Percentiles rank a stretch among this genome's conserved stretches.
These are phyloP conservation scores for Phasianus colchicus DNA, from an alignment of 2,113 vertebrate species.

Conservation along the genomic window DNA sequence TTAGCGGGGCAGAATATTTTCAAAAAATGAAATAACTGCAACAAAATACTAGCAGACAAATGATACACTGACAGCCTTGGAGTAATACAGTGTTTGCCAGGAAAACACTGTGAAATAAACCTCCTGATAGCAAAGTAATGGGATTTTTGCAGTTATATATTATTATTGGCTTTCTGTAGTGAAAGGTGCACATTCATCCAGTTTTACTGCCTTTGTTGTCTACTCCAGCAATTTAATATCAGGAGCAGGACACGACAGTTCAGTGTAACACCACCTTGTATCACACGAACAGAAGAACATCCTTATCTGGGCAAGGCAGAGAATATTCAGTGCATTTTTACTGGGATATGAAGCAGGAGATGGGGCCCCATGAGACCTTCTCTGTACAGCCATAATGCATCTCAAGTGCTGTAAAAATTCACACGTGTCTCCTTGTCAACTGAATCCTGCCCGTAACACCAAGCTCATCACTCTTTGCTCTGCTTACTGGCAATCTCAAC, in stretches of 20 bases:
- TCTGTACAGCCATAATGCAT: background rate
- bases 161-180: background rate
- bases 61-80: background rate
- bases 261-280: background rate
- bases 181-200: background rate
- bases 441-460: background rate
- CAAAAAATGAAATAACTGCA: background rate
- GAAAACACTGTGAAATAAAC: background rate
- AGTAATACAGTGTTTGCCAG: background rate
- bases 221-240: background rate
- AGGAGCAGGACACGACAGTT: background rate
- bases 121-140: background rate
- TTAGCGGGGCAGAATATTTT: background rate
- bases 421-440: background rate
- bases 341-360: background rate
- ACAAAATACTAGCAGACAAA: background rate
- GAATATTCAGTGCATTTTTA: background rate
- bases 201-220: slow-evolving; percentile 14
- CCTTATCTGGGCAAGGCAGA: background rate
- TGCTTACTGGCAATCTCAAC: background rate
- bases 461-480: background rate
- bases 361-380: background rate
- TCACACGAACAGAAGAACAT: background rate
- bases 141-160: background rate
- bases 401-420: background rate